These are phyloP conservation scores for Psammodynastes pulverulentus DNA, from an alignment of 2,113 vertebrate species.

Conservation along the genomic window DNA sequence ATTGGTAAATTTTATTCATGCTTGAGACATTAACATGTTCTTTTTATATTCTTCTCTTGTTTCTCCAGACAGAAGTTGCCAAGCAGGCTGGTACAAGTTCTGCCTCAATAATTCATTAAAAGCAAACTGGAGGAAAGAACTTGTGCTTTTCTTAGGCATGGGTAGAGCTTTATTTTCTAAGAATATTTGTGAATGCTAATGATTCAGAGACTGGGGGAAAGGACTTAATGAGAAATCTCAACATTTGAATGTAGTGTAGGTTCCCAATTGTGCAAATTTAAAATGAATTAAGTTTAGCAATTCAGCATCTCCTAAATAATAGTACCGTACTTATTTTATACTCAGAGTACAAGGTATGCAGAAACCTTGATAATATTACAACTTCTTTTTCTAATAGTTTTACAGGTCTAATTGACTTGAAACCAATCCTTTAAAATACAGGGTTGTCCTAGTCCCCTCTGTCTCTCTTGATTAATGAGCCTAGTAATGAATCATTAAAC, in stretches of 20 bases:
- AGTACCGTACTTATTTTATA: conserved; percentile 75
- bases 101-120: conserved; percentile 62
- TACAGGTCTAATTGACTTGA: conserved; percentile 74
- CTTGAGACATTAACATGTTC: conserved; percentile 40
- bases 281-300: conserved; percentile 69
- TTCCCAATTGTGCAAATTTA: conserved; percentile 75
- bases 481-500: conserved; percentile 76
- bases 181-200: conserved; percentile 56
- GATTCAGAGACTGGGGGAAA: conserved; percentile 63
- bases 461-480: conserved; percentile 75
- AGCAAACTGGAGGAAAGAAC: conserved; percentile 44
- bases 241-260: conserved; percentile 72
- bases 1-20: conserved; percentile 26
- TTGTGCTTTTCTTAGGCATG: conserved; percentile 53
- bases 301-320: conserved; percentile 73
- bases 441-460: conserved; percentile 13
- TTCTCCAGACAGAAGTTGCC: conserved; percentile 49
- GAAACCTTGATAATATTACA: conserved; percentile 68
- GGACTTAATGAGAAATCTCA: conserved; percentile 73
- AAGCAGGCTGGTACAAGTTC: conserved; percentile 43
- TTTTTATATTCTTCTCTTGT: conserved; percentile 52
- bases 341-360: conserved; percentile 66
- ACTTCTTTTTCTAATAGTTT: conserved; percentile 69
- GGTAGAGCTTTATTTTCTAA: conserved; percentile 63
- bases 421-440: conserved; percentile 60